phyloP scores from a whole-genome alignment of 2,797 vertebrate species.

The Parauchenoglanis punctatus region DNA sequence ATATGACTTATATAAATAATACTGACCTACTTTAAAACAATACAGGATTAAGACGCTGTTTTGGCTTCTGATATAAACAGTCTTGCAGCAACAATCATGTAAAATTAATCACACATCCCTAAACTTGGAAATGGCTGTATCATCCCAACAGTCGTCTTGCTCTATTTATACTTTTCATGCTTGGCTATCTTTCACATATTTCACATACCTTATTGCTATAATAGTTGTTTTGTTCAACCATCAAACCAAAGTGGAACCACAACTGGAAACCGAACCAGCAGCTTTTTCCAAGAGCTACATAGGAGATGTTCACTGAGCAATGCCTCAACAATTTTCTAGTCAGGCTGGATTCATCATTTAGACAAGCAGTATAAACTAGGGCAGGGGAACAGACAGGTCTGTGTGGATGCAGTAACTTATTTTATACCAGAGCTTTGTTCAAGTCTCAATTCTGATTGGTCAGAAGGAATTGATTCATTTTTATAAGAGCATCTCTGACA shows the following conservation, averaged over 20 bases:
- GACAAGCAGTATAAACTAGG: not conserved
- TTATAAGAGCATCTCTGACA: not conserved
- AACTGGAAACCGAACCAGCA: not conserved
- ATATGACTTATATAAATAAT: not conserved
- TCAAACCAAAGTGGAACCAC: constrained; percentile 4
- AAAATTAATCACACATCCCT: constrained; percentile 1
- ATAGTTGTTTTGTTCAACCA: constrained; percentile 27
- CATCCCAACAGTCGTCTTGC: constrained; percentile 4
- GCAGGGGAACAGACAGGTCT: not conserved
- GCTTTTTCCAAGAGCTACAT: not conserved
- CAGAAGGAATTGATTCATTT: not conserved
- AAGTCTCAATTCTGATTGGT: not conserved
- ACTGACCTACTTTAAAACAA: not conserved
- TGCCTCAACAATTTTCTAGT: not conserved
- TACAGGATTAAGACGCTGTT: not conserved
- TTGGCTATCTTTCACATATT: constrained; percentile 14
- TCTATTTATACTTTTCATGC: not conserved
- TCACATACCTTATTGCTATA: not conserved
- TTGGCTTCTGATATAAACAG: not conserved
- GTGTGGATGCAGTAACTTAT: not conserved
- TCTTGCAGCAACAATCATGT: not conserved
- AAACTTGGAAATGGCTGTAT: not conserved
- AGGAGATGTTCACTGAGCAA: not conserved
- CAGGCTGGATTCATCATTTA: not conserved
- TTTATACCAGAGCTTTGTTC: not conserved